Evolutionary conservation across 1,140 invertebrate genomes (phyloP).

Genomic region (Drosophila athabasca): DNA sequence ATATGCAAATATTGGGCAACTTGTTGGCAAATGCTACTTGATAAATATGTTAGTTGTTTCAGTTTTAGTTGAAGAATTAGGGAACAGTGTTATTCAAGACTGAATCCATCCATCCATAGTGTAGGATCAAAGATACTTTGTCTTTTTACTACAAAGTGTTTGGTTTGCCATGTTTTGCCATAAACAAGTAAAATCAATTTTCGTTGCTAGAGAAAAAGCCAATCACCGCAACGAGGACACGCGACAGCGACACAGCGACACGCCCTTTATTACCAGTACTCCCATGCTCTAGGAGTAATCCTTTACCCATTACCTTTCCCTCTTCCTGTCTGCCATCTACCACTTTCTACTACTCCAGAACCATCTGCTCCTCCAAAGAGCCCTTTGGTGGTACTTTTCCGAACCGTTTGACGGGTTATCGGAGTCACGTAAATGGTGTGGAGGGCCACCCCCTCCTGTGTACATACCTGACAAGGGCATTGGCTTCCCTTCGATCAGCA

Average conservation of each 20-base stretch:
- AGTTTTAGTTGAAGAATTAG: too few relatives aligned
- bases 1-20: constrained; percentile 42
- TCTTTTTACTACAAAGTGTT: too few relatives aligned
- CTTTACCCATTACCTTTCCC: constrained; percentile 6
- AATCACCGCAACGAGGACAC: constrained; percentile 43
- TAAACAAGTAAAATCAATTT: constrained; percentile 72
- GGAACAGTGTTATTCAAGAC: too few relatives aligned
- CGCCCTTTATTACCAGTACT: constrained; percentile 21
- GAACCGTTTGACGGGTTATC: constrained; percentile 9
- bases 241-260: constrained; percentile 31
- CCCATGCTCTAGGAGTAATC: too few relatives aligned
- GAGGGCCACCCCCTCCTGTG: constrained; percentile 2
- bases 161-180: constrained; percentile 49
- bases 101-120: too few relatives aligned
- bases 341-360: background rate
- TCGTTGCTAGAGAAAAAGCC: constrained; percentile 38
- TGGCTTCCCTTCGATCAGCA: constrained; percentile 44
- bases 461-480: background rate
- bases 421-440: background rate
- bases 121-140: too few relatives aligned
- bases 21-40: constrained; percentile 13
- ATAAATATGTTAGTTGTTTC: background rate
- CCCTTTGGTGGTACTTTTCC: background rate
- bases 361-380: background rate
- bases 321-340: background rate